A percentile compares a stretch with the other conserved stretches of the same genome.
Conservation (phyloP, 2,797 vertebrate species). For the Typhlichthys eigenmanni region DNA sequence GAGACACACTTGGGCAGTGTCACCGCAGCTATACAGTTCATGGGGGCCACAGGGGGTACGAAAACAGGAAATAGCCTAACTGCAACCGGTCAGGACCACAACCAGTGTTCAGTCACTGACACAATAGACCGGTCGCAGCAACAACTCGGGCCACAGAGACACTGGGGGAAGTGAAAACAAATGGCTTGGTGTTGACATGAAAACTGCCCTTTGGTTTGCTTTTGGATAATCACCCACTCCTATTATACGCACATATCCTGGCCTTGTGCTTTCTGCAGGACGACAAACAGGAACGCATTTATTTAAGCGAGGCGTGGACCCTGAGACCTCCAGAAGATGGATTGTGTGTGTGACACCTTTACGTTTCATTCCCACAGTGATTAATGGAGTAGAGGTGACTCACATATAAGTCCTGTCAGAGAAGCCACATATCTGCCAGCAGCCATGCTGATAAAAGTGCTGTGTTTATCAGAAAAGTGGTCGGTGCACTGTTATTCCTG, state of each 20-base stretch:
- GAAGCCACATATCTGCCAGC: conserved; percentile 4
- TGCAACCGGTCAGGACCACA: conserved; percentile 38
- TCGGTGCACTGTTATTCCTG: conserved; percentile 27
- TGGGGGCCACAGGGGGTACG: conserved; percentile 7
- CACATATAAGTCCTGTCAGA: conserved; percentile 23
- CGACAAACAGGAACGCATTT: conserved; percentile 60
- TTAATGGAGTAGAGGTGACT: conserved; percentile 33
- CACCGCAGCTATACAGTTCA: conserved; percentile 31
- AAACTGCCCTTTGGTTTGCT: conserved; percentile 39
- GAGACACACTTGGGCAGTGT: conserved; percentile 32
- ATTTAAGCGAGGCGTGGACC: conserved; percentile 47
- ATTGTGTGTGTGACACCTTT: conserved; percentile 37
- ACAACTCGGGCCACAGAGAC: conserved; percentile 59
- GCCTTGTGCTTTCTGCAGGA: conserved; percentile 56
- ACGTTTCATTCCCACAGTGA: conserved; percentile 49
- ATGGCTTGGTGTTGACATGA: conserved; percentile 45
- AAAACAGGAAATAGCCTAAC: conserved; percentile 64
- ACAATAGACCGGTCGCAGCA: conserved; percentile 59
- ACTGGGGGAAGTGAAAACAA: conserved; percentile 66
- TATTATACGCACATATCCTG: conserved; percentile 69
- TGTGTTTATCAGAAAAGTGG: conserved; percentile 24
- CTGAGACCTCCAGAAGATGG: conserved; percentile 51
- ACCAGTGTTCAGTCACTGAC: conserved; percentile 52
- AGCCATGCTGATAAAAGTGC: conserved; percentile 16
- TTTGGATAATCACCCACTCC: conserved; percentile 58